These are phyloP conservation scores for Rhabdomys dilectus DNA, from an alignment of 2,113 vertebrate species.

Conservation along the genomic window DNA sequence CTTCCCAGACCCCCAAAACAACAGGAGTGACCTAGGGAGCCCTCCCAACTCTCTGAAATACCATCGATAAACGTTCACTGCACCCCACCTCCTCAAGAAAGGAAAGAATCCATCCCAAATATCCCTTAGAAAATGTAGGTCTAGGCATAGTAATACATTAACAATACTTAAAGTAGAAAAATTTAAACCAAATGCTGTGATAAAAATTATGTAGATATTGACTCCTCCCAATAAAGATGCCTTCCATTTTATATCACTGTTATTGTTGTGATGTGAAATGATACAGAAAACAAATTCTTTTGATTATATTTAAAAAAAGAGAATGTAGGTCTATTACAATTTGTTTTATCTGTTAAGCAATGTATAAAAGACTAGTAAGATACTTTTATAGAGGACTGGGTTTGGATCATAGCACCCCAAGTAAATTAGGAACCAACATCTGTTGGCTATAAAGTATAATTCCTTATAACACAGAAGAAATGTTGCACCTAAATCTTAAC, in stretches of 20 bases:
- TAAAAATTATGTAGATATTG: not conserved
- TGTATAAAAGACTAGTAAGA: not conserved
- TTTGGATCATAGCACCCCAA: not conserved
- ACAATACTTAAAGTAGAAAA: not conserved
- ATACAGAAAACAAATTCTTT: not conserved
- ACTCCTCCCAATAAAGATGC: not conserved
- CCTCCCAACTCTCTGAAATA: no score
- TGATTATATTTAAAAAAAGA: not conserved
- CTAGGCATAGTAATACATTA: not conserved
- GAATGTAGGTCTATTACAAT: not conserved
- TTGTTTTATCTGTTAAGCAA: not conserved
- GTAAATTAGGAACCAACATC: not conserved
- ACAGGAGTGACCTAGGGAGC: no score
- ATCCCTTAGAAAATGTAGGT: no score
- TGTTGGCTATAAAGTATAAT: not conserved
- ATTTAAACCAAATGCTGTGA: not conserved
- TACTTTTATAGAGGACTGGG: not conserved
- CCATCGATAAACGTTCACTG: no score
- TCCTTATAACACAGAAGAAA: not conserved
- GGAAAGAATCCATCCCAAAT: no score
- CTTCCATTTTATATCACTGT: not conserved
- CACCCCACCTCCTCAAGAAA: no score
- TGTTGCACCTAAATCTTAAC: not conserved
- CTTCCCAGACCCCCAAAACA: no score
- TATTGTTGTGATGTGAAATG: not conserved